Conservation (phyloP, 2,113 vertebrate genomes). For the Lepus europaeus region DNA sequence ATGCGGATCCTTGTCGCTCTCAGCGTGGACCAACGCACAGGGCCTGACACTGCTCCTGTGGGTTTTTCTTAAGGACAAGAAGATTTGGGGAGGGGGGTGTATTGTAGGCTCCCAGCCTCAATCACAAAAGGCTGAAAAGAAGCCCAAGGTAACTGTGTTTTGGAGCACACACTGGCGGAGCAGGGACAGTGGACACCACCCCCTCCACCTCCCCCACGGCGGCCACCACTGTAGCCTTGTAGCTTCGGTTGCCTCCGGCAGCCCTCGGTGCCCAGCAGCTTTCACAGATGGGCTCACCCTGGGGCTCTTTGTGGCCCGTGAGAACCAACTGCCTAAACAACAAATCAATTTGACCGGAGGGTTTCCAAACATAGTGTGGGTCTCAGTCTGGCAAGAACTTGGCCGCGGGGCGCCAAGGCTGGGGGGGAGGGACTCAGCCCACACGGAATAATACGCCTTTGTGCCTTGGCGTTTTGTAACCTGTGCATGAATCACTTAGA, state of each 20-base stretch:
- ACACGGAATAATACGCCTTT: neutral
- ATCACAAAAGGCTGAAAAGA: neutral
- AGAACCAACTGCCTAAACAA: neutral
- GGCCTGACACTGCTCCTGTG: neutral
- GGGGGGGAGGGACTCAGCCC: neutral
- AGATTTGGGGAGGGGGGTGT: neutral
- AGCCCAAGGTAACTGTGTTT: neutral
- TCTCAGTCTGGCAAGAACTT: neutral
- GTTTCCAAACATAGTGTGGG: neutral
- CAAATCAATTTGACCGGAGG: neutral
- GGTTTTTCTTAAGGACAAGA: neutral
- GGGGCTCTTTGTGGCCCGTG: neutral
- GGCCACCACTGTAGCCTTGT: neutral
- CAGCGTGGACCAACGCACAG: too few relatives aligned
- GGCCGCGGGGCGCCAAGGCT: neutral
- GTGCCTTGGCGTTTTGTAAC: neutral
- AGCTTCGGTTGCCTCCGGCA: neutral
- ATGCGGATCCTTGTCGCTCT: neutral
- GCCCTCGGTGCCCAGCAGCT: neutral
- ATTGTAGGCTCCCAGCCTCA: neutral
- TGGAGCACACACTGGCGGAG: neutral
- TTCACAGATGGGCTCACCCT: neutral
- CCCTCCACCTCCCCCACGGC: neutral
- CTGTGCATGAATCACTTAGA: neutral
- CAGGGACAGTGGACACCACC: neutral